A percentile compares a stretch with the other conserved stretches of the same genome.
Evolutionary conservation across 2,797 vertebrate species (phyloP).

Genomic region (Pseudocheirus occidentalis): DNA sequence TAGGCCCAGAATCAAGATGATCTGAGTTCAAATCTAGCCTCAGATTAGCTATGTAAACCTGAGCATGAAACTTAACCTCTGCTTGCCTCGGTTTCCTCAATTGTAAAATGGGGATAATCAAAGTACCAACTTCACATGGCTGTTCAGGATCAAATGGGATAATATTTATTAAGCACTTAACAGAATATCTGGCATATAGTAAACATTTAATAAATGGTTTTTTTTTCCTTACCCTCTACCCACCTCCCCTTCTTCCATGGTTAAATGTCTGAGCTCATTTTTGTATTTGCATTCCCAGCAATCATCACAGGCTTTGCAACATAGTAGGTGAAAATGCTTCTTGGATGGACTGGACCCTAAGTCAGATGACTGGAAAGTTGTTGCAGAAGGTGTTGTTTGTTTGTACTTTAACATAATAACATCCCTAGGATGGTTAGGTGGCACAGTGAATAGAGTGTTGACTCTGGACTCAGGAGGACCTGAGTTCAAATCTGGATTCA

Average conservation of each 20-base stretch:
- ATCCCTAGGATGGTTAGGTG: no score
- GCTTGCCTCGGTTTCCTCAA: not conserved
- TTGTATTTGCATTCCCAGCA: not conserved
- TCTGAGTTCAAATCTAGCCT: not conserved
- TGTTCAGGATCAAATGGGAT: not conserved
- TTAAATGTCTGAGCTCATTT: not conserved
- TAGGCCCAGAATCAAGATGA: not conserved
- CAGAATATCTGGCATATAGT: rapidly evolving
- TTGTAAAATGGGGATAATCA: not conserved
- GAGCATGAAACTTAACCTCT: not conserved
- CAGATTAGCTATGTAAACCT: not conserved
- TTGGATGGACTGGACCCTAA: not conserved
- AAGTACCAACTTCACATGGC: not conserved
- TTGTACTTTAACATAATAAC: not conserved
- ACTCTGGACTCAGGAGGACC: no score
- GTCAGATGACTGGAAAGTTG: not conserved
- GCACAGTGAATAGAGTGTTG: no score
- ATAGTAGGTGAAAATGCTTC: not conserved
- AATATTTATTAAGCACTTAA: not conserved
- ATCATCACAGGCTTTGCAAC: not conserved
- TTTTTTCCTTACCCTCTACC: not conserved
- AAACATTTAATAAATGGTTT: not conserved
- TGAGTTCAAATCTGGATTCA: no score
- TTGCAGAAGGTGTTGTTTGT: not conserved
- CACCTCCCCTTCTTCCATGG: not conserved